Evolutionary conservation across 2,888 invertebrate genomes (phyloP), one percentile per base, ranked within the genome.

Genomic region (Horisme vitalbata): DNA sequence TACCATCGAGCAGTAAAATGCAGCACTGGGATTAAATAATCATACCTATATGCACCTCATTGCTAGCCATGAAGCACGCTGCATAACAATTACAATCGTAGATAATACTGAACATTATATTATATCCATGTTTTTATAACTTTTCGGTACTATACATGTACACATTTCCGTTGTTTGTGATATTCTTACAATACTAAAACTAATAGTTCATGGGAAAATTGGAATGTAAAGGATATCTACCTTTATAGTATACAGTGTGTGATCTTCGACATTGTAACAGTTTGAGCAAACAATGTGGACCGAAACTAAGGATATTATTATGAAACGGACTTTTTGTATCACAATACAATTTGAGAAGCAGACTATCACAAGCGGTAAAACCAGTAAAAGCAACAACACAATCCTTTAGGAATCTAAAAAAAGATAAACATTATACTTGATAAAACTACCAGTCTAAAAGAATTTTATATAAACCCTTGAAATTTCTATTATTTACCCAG

Each of bases 31-130:
- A 30, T 33, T 47, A 45, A 44, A 32, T 41, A 45, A 54, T 45
- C 24, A 51, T 51, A 50, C 39, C 44, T 48, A 50, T 45, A 51
- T 39, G 45, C 41, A 32, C 45, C 30, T 43, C 36, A 41, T 33
- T 44, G 49, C 59, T 57, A 55, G 52, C 56, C 53, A 57, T 59
- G 65, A 66, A 71, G 68, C 61, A 57, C 65, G 68, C 71, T 59
- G 48, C 39, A 46, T 64, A 65, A 68, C 64, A 57, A 48, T 52
- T 68, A 71, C 61, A 70, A 68, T 63, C 64, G 71, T 69, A 70
- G 66, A 71, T 85, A 86, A 85, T 86, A 86, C 86, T 85, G 83
- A 77, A 76, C 51, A 14, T 36, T n/a, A 5, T 18, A 41, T 30
- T 32, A 33, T 34, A 21, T 53, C 45, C 27, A 41, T 45, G 43